These are phyloP conservation scores for Plectrocnemia conspersa DNA, from an alignment of 1,140 invertebrate genomes.

Conservation along the genomic window DNA sequence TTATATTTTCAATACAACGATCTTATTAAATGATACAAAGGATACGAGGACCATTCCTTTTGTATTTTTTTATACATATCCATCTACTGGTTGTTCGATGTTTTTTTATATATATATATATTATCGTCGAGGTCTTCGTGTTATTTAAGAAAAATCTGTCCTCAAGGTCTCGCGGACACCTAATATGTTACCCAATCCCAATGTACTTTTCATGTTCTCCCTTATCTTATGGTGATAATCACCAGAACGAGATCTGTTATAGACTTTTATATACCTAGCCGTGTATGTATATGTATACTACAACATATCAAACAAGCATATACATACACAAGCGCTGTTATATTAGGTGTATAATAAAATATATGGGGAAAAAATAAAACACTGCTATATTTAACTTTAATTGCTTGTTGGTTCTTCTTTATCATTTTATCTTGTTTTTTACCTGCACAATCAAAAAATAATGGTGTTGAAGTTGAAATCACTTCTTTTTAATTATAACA, in stretches of 20 bases:
- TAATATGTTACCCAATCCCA: slow-evolving; percentile 31
- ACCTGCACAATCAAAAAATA: too few relatives aligned
- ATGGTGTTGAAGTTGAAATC: too few relatives aligned
- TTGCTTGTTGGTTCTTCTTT: too few relatives aligned
- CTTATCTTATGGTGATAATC: slow-evolving; percentile 34
- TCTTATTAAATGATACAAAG: slow-evolving; percentile 33
- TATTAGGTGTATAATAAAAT: too few relatives aligned
- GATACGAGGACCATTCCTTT: slow-evolving; percentile 2
- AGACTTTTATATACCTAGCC: too few relatives aligned
- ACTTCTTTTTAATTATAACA: too few relatives aligned
- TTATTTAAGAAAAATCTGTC: slow-evolving; percentile 34
- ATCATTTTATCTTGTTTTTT: too few relatives aligned
- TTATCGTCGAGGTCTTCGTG: slow-evolving; percentile 13
- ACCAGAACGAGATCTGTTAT: slow-evolving; percentile 32
- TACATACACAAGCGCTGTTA: too few relatives aligned
- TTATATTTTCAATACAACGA: slow-evolving; percentile 29
- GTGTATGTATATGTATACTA: too few relatives aligned
- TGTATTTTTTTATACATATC: neutral
- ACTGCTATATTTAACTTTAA: too few relatives aligned
- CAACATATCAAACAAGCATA: too few relatives aligned
- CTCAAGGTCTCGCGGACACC: slow-evolving; percentile 27
- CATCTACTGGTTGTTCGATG: slow-evolving; percentile 1
- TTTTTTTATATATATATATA: slow-evolving; percentile 15
- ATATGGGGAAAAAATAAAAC: too few relatives aligned
- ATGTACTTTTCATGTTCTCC: slow-evolving; percentile 33